phyloP scores from a whole-genome alignment of 2,797 vertebrate species.

The Sebastes paucispinis region DNA sequence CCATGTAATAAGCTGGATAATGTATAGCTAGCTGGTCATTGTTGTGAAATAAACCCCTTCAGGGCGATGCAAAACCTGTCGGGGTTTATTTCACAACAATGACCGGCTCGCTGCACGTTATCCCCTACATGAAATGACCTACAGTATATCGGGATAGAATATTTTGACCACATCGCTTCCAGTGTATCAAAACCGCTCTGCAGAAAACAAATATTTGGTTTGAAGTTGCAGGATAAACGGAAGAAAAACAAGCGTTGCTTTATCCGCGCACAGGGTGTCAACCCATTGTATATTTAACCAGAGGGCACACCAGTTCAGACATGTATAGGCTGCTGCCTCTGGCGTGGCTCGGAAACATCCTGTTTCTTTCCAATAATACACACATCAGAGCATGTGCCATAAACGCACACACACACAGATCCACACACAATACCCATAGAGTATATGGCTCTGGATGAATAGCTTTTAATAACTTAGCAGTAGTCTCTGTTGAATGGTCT shows the following conservation, averaged over 20 bases:
- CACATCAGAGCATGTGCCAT: constrained; percentile 25
- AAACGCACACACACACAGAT: constrained; percentile 27
- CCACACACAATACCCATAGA: constrained; percentile 51
- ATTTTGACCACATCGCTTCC: not conserved
- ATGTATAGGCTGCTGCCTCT: constrained; percentile 32
- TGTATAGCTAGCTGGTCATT: too few species aligned
- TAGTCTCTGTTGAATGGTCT: constrained; percentile 68
- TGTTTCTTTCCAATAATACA: constrained; percentile 66
- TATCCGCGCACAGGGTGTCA: not conserved
- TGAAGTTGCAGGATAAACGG: not conserved
- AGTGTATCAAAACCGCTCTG: not conserved
- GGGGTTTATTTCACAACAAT: too few species aligned
- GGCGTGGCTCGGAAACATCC: constrained; percentile 44
- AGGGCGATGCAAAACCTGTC: too few species aligned
- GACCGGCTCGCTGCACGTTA: too few species aligned
- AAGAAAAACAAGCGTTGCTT: not conserved
- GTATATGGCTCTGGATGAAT: constrained; percentile 57
- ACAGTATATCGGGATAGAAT: too few species aligned
- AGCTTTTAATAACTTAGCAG: constrained; percentile 67
- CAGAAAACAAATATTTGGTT: not conserved
- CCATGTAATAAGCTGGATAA: too few species aligned
- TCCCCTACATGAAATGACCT: too few species aligned
- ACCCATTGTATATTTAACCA: constrained; percentile 36
- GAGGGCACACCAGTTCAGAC: constrained; percentile 55
- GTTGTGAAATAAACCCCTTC: too few species aligned